Evolutionary conservation across 2,113 vertebrate genomes (phyloP), one percentile per base, ranked within the genome.

Genomic region (Phalacrocorax brasilianus): DNA sequence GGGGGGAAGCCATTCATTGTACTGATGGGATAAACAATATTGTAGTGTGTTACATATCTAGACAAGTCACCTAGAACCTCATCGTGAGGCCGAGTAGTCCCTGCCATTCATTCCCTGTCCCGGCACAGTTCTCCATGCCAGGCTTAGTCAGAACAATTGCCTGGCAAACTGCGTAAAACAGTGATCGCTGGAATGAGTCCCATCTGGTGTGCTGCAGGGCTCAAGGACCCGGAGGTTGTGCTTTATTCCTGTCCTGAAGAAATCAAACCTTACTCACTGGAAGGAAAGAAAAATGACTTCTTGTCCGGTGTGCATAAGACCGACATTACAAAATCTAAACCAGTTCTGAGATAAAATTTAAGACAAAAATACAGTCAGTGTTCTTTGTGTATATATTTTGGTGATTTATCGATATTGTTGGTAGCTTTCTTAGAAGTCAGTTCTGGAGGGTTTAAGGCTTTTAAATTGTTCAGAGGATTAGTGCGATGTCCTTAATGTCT

Each of bases 391-490:
- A 8, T 32, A 15, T 56, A 6, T 73, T 59, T 63, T 40, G 45
- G 71, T 92, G 52, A 45, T 94, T 94, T 96, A 70, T 83, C 8
- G 7, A 3, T 76, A 44, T 55, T 90, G 58, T 67, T 77, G 63
- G 40, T 84, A 35, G 84, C 47, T 94, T 95, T 84, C 74, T 81
- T 86, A 72, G 33, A 87, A 93, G 24, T 70, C 66, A 65, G 50
- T 93, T 96, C 58, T 70, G 62, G 30, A 79, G 33, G 42, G 55
- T 88, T 97, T 92, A 75, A 61, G 35, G 47, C 76, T 94, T 97
- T 94, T 88, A 91, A 78, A 94, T 92, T 95, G 75, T 95, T 94
- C 71, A 52, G 68, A 91, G 85, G 91, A 97, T 97, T 97, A 97
- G 65, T 81, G 50, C 65, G 96, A 88, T 93, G 76, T 86, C 93